Evolutionary conservation across 23 tunicate species (phyloP), one percentile per base, ranked within the genome.

Genomic region (Ciona savignyi): DNA sequence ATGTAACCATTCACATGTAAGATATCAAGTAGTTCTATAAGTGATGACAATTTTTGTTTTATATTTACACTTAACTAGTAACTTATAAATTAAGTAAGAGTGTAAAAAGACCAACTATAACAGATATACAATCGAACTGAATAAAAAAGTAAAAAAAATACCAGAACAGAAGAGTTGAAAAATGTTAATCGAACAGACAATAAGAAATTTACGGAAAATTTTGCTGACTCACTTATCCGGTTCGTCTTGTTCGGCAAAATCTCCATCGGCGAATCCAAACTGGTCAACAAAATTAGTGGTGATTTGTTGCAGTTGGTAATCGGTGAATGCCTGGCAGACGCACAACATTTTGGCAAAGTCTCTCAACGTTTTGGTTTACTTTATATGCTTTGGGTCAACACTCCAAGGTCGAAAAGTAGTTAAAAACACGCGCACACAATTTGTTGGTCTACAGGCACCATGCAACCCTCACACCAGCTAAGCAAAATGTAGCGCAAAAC

Each of bases 271-370:
- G 82, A 91, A 91, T 74, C 97, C 97, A 71, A 91, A 91, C 97
- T 91, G 97, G 66, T 91, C 97, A 91, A 81, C 76, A 91, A 91
- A 91, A 91, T 87, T 85, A 70, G 86, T 83, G 26, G 91, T 84
- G 87, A 91, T 91, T 91, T 91, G 97, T 80, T 84, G 97, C 65
- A 91, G 83, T 80, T 91, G 97, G 65, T 84, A 91, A 70, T 91
- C 91, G 72, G 84, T 91, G 91, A 86, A 91, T 73, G 97, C 97
- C 97, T 91, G 89, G 73, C 96, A 83, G 26, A 78, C 83, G 76
- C 83, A 85, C 91, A 85, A 85, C 89, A 63, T 68, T 42, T 42
- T 48, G 75, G 89, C 82, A 84, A 77, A 71, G 87, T 82, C 80
- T 82, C 87, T 82, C 73, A 56, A 6, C 48, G 56, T 60, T 29